Conservation (phyloP, 2,888 invertebrate species). For the Sympetrum striolatum region DNA sequence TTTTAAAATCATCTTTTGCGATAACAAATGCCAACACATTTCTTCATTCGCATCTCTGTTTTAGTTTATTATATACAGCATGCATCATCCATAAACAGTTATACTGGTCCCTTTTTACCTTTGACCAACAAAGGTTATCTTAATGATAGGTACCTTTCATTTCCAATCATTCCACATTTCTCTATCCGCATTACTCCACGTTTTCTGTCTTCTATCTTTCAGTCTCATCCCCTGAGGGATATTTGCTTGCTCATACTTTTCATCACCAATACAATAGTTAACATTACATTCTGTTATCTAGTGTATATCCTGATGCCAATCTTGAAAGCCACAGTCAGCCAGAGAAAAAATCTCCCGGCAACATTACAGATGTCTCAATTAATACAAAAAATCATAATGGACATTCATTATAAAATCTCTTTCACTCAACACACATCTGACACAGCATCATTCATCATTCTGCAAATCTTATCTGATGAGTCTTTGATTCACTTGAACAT, state of each 20-base stretch:
- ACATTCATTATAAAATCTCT: neutral
- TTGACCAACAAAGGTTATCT: neutral
- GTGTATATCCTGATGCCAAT: neutral
- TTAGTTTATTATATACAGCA: slow-evolving; percentile 4
- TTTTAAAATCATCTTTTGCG: neutral
- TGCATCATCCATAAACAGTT: slow-evolving; percentile 13
- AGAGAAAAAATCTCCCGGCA: neutral
- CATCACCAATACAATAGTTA: neutral
- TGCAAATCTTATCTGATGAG: neutral
- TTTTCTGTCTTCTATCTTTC: neutral
- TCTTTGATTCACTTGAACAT: neutral
- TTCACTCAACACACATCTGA: neutral
- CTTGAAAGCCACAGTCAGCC: neutral
- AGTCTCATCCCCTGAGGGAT: neutral
- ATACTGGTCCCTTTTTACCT: slow-evolving; percentile 28
- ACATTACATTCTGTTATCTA: neutral
- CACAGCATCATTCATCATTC: neutral
- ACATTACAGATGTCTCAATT: slow-evolving; percentile 10
- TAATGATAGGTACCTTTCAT: neutral
- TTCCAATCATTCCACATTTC: neutral
- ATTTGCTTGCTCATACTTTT: neutral
- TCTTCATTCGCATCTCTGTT: neutral
- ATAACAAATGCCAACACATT: slow-evolving; percentile 6
- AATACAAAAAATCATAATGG: neutral
- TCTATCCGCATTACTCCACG: neutral